Base-by-base conservation (phyloP, 1,140 invertebrate genomes). In the Cepaea nemoralis region DNA sequence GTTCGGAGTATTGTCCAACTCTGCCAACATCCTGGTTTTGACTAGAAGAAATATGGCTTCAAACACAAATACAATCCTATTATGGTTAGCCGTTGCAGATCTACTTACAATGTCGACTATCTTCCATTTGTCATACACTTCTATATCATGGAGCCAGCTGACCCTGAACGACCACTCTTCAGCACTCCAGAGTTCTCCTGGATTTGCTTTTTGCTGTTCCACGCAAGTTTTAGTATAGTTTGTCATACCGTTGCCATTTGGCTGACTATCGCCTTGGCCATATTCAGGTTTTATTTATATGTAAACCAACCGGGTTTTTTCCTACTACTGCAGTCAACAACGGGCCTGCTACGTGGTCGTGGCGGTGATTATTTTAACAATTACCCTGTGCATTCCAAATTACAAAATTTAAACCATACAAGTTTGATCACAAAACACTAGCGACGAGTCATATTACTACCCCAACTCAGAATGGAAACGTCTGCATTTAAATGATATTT, bases 241-340 rank as follows among this genome's bases (percentile, higher is more conserved):
- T 93, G 95, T 89, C 97, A 99, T 90, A 98, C 97, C 0, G 96
- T 98, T 66, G 97, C 97, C 0, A 98, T 98, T 80, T 98, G 96
- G 94, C 90, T 99, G 82, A 98, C 97, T 0, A 95, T 99, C 0
- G 96, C 95, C 1, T 90, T 99, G 59, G 97, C 97, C 0, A 94
- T 98, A 8, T 99, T 97, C 96, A 93, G 97, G 8, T 98, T 97
- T 94, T 98, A 27, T 96, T 96, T 0, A 96, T 98, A 0, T 93
- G 93, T 81, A 90, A 94, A 87, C 95, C 96, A 0, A 95, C 96
- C 77, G 96, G 96, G 89, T 92, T n/a, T n/a, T n/a, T n/a, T 92
- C 39, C 14, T 67, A 81, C 8, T 96, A 95, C 94, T 97, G 96
- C 87, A 95, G 93, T 80, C 94, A 95, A 91, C 87, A 92, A 0